Conservation (phyloP, 1,140 invertebrate genomes). For the Marisa cornuarietis region DNA sequence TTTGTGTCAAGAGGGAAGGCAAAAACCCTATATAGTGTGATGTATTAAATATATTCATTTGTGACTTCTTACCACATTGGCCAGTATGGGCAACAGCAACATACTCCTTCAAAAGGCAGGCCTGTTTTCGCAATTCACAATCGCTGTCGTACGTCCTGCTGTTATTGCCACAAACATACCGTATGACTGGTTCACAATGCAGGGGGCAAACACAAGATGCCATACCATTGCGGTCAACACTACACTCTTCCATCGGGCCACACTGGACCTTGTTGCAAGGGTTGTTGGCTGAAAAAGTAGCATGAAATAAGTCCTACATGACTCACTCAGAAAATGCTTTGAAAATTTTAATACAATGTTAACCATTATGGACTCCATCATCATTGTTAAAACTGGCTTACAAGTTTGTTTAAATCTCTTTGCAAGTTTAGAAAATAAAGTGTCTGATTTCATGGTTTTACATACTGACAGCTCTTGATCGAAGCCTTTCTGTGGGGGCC, state of each 20-base stretch:
- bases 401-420: no score
- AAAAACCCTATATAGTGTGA: no score
- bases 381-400: no score
- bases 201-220: conserved; percentile 83
- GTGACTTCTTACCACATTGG: conserved; percentile 22
- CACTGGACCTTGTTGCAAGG: conserved; percentile 54
- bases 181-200: conserved; percentile 79
- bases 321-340: no score
- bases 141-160: conserved; percentile 75
- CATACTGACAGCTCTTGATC: no score
- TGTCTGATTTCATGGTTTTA: no score
- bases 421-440: no score
- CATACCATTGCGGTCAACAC: conserved; percentile 83
- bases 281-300: conserved; percentile 44
- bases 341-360: conserved; percentile 5
- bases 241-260: conserved; percentile 78
- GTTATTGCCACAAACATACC: conserved; percentile 71
- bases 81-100: conserved; percentile 75
- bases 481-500: no score
- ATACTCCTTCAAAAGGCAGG: conserved; percentile 73
- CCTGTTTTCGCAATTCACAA: conserved; percentile 74
- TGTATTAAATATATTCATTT: no score
- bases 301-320: background rate
- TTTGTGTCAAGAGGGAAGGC: no score
- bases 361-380: no score